phyloP scores from a whole-genome alignment of 53 echinoderm and acorn worm species.

The Holothuria scabra region DNA sequence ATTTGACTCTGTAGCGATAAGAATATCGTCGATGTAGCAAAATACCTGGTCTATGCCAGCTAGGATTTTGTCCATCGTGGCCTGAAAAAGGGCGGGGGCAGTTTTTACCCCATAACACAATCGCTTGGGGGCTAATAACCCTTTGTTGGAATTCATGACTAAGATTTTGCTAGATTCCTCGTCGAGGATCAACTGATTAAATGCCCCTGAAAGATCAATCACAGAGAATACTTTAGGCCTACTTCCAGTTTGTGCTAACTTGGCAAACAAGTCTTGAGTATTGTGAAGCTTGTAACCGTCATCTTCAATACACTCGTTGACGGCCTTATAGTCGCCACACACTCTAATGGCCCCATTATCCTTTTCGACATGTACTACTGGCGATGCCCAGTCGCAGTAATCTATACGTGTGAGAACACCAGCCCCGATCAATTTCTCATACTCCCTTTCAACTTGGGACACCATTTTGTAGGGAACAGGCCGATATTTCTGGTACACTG shows the following conservation, averaged over 20 bases:
- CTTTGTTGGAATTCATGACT: neutral
- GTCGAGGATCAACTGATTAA: constrained; percentile 30
- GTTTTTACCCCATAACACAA: constrained; percentile 28
- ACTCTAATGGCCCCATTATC: constrained; percentile 50
- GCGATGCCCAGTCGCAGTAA: constrained; percentile 57
- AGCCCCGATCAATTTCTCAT: constrained; percentile 22
- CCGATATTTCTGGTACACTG: neutral
- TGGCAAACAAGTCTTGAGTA: constrained; percentile 41
- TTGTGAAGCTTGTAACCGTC: constrained; percentile 54
- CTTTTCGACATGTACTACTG: constrained; percentile 59
- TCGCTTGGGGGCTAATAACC: neutral
- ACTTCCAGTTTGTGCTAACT: neutral
- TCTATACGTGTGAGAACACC: constrained; percentile 35
- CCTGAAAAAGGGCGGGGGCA: constrained; percentile 32
- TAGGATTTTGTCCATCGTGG: neutral
- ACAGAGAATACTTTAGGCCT: constrained; percentile 29
- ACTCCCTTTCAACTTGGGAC: constrained; percentile 6
- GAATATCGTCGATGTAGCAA: constrained; percentile 32
- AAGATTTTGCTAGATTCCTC: constrained; percentile 25
- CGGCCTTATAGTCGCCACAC: constrained; percentile 55
- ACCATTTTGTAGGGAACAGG: neutral
- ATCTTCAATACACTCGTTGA: constrained; percentile 56
- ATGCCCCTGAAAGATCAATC: constrained; percentile 49
- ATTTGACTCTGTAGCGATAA: neutral
- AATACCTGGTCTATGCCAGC: neutral